These are phyloP conservation scores for Proales similis DNA, from an alignment of 1,140 invertebrate species.

Conservation along the genomic window DNA sequence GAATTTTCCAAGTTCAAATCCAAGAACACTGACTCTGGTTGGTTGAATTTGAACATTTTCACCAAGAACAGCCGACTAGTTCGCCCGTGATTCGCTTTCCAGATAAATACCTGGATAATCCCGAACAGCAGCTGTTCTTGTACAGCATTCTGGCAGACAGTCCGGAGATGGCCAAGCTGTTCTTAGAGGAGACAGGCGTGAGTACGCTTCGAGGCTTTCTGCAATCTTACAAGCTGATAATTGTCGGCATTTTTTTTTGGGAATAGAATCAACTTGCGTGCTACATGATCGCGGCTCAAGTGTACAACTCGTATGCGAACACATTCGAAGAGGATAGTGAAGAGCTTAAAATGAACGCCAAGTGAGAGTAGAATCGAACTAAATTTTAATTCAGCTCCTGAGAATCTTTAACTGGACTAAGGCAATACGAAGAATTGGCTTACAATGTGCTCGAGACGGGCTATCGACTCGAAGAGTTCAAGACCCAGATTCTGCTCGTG, in stretches of 20 bases:
- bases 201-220: no score
- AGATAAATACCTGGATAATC: neutral
- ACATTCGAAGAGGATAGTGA: no score
- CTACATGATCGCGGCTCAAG: no score
- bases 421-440: conserved; percentile 15
- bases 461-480: conserved; percentile 1
- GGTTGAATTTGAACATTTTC: neutral
- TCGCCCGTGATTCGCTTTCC: no score
- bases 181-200: no score
- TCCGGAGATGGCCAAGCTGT: neutral
- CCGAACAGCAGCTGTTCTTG: conserved; percentile 22
- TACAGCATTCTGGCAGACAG: conserved; percentile 3
- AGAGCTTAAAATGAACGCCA: no score
- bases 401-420: neutral
- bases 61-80: neutral
- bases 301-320: no score
- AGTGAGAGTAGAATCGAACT: no score
- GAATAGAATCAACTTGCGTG: no score
- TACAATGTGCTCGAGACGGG: neutral
- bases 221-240: no score
- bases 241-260: no score
- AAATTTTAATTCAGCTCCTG: no score
- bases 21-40: neutral
- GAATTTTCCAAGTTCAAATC: neutral
- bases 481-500: conserved; percentile 14